Base-by-base conservation (phyloP, 2,888 invertebrate species). In the Erebia palarica region DNA sequence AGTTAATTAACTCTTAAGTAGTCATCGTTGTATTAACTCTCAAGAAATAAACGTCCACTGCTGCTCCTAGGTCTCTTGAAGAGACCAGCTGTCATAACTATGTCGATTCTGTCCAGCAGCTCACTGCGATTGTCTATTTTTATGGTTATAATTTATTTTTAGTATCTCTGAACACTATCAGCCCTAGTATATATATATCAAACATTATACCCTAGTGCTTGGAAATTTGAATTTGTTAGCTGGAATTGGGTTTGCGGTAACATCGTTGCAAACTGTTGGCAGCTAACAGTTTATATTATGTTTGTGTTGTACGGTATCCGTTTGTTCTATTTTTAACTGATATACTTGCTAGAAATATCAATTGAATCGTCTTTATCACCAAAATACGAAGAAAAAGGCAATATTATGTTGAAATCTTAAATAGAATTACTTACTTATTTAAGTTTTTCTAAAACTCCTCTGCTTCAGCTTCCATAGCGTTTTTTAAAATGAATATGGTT, bases 211-310 rank as follows among this genome's bases (percentile, higher is more conserved):
- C 10, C 60, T 44, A 53, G 55, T 18, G 44, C 61, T 18, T 47
- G 18, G 21, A 18, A 21, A 47, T 63, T 63, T 49, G 63, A 63
- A 63, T 21, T 63, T 63, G 63, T 63, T 21, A 63, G 49, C 44
- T 10, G 8, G 21, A 14, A 63, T 21, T 63, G 63, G 63, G 47
- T 49, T 63, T 27, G 63, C 49, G 49, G 63, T 63, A 21, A 63
- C 63, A 11, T 14, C 47, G 49, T 63, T 47, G 21, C 63, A 63
- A 63, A 63, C 49, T 60, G 49, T 47, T 18, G 7, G 18, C 61
- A 47, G 61, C 63, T 14, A 47, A 13, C 21, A 49, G 47, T 21
- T 49, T 27, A 14, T 58, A 5, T 9, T 47, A 61, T 1, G 18
- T 61, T 63, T 49, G 21, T 49, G 61, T 16, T 47, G 16, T 18